A percentile compares a stretch with the other conserved stretches of the same genome.
These are phyloP conservation scores for Notospermus geniculatus DNA, from an alignment of 1,140 invertebrate genomes.

Conservation along the genomic window DNA sequence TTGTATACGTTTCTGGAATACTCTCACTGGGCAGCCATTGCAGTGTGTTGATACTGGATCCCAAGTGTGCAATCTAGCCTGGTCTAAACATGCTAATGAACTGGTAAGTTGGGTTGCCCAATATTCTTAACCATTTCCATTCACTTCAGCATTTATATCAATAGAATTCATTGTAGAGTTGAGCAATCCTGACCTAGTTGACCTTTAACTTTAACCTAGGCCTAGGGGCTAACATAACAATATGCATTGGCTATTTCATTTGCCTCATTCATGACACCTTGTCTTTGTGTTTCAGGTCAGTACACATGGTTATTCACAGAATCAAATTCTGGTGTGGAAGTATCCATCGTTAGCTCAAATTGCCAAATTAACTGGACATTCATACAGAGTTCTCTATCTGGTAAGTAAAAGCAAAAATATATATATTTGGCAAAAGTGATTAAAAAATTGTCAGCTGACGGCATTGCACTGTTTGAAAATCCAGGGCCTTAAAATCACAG, in stretches of 20 bases:
- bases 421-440: no score
- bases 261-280: no score
- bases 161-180: not conserved
- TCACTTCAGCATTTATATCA: not conserved
- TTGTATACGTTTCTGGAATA: slow-evolving; percentile 93
- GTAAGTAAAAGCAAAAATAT: slow-evolving; percentile 54
- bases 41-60: slow-evolving; percentile 99
- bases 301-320: slow-evolving; percentile 99
- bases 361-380: slow-evolving; percentile 97
- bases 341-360: slow-evolving; percentile 97
- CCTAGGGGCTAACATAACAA: no score
- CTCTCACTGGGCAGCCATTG: slow-evolving; percentile 97
- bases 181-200: no score
- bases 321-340: slow-evolving; percentile 99
- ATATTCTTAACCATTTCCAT: slow-evolving; percentile 19
- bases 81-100: slow-evolving; percentile 98
- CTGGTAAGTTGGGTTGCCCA: slow-evolving; percentile 64
- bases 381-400: slow-evolving; percentile 93
- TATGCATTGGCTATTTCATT: no score
- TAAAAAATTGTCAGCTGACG: no score
- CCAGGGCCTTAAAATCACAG: no score
- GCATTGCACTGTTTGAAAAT: no score
- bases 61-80: slow-evolving; percentile 97
- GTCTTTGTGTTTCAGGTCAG: slow-evolving; percentile 66
- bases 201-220: no score